These are phyloP conservation scores for Tetrax tetrax DNA, from an alignment of 2,113 vertebrate species.

Conservation along the genomic window DNA sequence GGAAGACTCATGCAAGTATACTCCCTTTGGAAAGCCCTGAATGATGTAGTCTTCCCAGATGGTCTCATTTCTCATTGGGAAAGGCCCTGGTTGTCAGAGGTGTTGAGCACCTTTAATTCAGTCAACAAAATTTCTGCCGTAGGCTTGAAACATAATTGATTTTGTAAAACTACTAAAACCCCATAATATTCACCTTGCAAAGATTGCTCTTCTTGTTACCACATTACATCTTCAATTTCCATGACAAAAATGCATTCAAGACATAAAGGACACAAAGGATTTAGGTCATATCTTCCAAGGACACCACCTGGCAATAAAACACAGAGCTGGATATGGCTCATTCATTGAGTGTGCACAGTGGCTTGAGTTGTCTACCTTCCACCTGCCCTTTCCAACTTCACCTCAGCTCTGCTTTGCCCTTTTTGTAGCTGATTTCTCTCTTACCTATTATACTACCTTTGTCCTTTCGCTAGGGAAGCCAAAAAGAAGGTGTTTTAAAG, in stretches of 20 bases:
- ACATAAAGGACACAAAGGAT: neutral
- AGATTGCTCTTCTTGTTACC: neutral
- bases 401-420: neutral
- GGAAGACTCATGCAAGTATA: neutral
- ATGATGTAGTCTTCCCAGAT: neutral
- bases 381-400: neutral
- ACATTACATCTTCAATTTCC: neutral
- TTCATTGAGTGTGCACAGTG: accelerated
- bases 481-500: neutral
- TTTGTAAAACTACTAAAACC: neutral
- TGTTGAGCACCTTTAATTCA: neutral
- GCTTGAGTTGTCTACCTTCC: neutral
- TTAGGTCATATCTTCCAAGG: neutral
- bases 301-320: neutral
- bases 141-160: neutral
- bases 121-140: neutral
- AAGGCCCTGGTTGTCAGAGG: neutral
- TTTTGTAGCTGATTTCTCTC: neutral
- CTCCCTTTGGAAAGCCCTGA: neutral
- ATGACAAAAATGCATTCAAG: neutral
- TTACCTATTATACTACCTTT: neutral
- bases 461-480: neutral
- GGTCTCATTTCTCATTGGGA: neutral
- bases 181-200: neutral
- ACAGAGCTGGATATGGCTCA: neutral